Evolutionary conservation across 30 jellyfish, hydroid and myxozoan species (phyloP), one percentile per base, ranked within the genome.

Genomic region (Cassiopea andromeda): DNA sequence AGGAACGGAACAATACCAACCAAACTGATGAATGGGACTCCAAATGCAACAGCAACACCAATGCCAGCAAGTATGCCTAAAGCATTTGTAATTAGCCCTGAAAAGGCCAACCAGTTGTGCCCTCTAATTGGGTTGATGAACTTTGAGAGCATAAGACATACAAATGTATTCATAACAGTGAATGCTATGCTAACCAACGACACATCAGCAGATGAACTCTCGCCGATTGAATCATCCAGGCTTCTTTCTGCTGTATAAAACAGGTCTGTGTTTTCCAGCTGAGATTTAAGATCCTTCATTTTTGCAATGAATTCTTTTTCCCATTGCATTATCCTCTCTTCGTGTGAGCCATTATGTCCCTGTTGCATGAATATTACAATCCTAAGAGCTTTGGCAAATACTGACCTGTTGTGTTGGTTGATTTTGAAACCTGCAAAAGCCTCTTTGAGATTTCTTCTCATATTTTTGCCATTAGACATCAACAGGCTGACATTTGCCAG

Each of bases 1-100:
- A 93, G 84, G 83, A 93, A 93, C 8, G 98, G 97, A 12, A 82
- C 95, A 15, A 93, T 77, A 9, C 98, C 98, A 16, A 90, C 98
- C 7, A 88, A 67, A 46, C 97, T 85, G 48, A 88, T 80, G 69
- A 85, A 92, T 1, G 98, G 96, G 10, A 77, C 85, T 17, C 98
- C 98, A 17, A 87, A 66, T 17, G 84, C 87, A 75, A 87, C 69
- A 19, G 89, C 60, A 44, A 82, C 75, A 45, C 98, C 96, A 64
- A 93, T 80, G 75, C 97, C 97, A 67, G 90, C 83, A 6, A 78
- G 70, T 16, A 93, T 87, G 44, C 93, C 95, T 1, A 93, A 48
- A 13, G 89, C 92, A 9, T 89, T 76, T 49, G 93, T 69, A 17
- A 81, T 59, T 5, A 93, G 76, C 49, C 98, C 98, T 27, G 84